phyloP scores from a whole-genome alignment of 2,113 vertebrate species.

The Pitta sordida region DNA sequence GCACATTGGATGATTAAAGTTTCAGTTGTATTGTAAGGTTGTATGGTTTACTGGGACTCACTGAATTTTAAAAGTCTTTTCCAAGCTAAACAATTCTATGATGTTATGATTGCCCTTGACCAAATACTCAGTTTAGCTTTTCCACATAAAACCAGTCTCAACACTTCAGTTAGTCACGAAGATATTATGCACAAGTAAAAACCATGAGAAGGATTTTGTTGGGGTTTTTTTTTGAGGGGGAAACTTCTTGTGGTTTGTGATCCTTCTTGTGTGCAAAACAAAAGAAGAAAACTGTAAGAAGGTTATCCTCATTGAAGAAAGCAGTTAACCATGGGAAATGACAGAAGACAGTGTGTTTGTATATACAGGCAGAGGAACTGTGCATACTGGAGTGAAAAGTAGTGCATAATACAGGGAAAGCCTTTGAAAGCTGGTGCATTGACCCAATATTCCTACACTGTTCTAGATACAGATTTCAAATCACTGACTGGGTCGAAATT shows the following conservation, averaged over 20 bases:
- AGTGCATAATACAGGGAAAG: not conserved
- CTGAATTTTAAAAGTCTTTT: not conserved
- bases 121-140: not conserved
- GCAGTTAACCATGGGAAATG: not conserved
- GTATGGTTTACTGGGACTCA: not conserved
- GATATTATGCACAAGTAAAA: not conserved
- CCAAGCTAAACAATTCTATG: not conserved
- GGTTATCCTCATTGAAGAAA: not conserved
- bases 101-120: not conserved
- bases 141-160: not conserved
- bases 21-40: not conserved
- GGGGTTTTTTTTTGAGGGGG: not conserved
- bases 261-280: not conserved
- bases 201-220: accelerated
- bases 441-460: not conserved
- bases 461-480: not conserved
- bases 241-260: not conserved
- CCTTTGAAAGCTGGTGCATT: not conserved
- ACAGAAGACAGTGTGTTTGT: not conserved
- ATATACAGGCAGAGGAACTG: not conserved
- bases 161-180: not conserved
- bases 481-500: not conserved
- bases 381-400: not conserved
- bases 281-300: not conserved
- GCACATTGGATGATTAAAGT: not conserved